Base-by-base conservation (phyloP, 2,888 invertebrate genomes). In the Hyppa rectilinea region DNA sequence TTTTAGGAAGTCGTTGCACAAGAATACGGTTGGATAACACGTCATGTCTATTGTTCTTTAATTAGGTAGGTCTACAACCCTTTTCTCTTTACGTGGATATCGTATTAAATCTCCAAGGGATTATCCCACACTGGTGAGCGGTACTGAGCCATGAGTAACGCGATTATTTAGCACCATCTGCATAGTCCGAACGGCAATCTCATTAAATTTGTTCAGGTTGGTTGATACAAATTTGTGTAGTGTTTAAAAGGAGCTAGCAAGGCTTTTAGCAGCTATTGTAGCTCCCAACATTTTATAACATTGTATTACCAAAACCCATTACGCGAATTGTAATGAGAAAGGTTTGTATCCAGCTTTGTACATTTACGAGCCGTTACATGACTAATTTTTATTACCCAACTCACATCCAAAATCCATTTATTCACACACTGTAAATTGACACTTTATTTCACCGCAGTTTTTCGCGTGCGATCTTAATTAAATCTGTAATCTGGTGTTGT, bases 391-490 rank as follows among this genome's bases (percentile, higher is more conserved):
- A 77, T 78, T 31, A 56, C 31, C 52, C 43, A 26, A 70, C 12
- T 49, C 49, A 49, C 43, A 64, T 75, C 38, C 59, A 58, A 68
- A 76, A 63, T 73, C 56, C 73, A 76, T 80, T 81, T 73, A 70
- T 47, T 64, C 53, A 77, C 63, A 75, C 68, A 75, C 65, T 59
- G 60, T 55, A 74, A 74, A 79, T 75, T 70, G 40, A 34, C 74
- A 60, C 40, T 67, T 65, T 53, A 68, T 73, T 75, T 73, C 59
- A 60, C 69, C 66, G 31, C 59, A 77, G 80, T 82, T 80, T 86
- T 85, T 82, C 65, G 64, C 70, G 76, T 76, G 80, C 71, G 80
- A 81, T 88, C 90, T 92, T 92, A 92, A 93, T 93, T 92, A 90
- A 93, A 92, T 91, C 89, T 85, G 86, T 88, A 85, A 89, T 86